A percentile compares a stretch with the other conserved stretches of the same genome.
Conservation (phyloP, 2,113 vertebrate genomes). For the Nicator chloris region DNA sequence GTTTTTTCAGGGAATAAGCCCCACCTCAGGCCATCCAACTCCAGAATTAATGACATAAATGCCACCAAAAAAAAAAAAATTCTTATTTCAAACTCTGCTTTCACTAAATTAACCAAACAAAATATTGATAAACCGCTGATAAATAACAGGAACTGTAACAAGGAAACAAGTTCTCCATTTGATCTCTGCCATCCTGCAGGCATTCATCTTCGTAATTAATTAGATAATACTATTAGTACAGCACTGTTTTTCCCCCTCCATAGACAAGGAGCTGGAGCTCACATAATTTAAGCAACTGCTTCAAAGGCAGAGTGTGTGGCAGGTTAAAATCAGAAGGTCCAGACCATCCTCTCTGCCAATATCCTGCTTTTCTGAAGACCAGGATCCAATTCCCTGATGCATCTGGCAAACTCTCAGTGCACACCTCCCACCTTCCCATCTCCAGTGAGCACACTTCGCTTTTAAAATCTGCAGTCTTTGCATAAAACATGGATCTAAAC, state of each 20-base stretch:
- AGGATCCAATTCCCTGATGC: not conserved
- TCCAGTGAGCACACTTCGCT: accelerated
- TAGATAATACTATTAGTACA: not conserved
- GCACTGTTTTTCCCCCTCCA: not conserved
- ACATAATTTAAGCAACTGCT: not conserved
- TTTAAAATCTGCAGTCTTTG: not conserved
- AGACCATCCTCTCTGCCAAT: not conserved
- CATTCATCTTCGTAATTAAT: not conserved
- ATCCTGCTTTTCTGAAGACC: not conserved
- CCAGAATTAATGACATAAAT: not conserved
- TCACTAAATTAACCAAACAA: not conserved
- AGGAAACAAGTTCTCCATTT: not conserved
- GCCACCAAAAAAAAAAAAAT: not conserved
- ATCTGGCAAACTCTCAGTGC: not conserved
- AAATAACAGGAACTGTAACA: not conserved
- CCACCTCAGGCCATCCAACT: not conserved
- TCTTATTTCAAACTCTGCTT: not conserved
- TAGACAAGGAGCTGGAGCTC: not conserved
- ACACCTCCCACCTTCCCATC: not conserved
- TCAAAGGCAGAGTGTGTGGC: not conserved
- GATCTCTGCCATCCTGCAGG: not conserved
- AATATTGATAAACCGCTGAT: not conserved
- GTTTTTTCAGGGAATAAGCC: not conserved
- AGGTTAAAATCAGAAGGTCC: not conserved
- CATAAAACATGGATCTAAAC: not conserved